Evolutionary conservation across 1,140 invertebrate genomes (phyloP), one percentile per base, ranked within the genome.

Genomic region (Drosophila truncata): DNA sequence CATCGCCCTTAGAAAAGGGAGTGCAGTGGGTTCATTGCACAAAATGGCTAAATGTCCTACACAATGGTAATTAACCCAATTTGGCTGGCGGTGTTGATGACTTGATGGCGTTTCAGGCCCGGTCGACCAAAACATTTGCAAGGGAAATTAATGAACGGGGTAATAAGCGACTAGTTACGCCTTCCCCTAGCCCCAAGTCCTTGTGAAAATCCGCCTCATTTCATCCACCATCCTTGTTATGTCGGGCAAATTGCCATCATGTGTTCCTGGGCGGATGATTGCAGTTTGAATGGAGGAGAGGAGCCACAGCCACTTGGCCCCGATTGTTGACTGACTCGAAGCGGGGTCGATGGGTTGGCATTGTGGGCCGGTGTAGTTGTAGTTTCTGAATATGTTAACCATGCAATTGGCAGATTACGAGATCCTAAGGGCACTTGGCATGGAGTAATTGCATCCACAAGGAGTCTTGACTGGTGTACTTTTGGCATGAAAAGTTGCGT

Each of bases 31-130:
- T 50, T 57, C 35, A 35, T 4, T 67, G 55, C 49, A 57, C 59
- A 61, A 65, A 86, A 82, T 80, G 75, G 60, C 59, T 42, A 64
- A 87, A 52, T 65, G 83, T 44, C 82, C 69, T 70, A 87, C 84
- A 87, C 75, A 79, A 72, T 50, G 59, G 84, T 62, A 87, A 86
- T 87, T 86, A 86, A 87, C 82, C 82, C 82, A 87, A 87, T 87
- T 86, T 70, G 54, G 55, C 55, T 67, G 60, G 49, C 60, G 46
- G 63, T 80, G 82, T 73, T 85, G 78, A 85, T 81, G 73, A 57
- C 63, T 54, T 72, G 49, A 49, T 77, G 73, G 35, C 65, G 73
- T 61, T 73, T 50, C 33, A 27, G 46, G 52, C 46, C 41, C 39
- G 14, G 14, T 57, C 25, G 35, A 37, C 65, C 47, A 66, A 64